Percentiles rank a stretch among this genome's conserved stretches.
These are phyloP conservation scores for Camponotus fellah DNA, from an alignment of 2,888 invertebrate genomes.

Conservation along the genomic window DNA sequence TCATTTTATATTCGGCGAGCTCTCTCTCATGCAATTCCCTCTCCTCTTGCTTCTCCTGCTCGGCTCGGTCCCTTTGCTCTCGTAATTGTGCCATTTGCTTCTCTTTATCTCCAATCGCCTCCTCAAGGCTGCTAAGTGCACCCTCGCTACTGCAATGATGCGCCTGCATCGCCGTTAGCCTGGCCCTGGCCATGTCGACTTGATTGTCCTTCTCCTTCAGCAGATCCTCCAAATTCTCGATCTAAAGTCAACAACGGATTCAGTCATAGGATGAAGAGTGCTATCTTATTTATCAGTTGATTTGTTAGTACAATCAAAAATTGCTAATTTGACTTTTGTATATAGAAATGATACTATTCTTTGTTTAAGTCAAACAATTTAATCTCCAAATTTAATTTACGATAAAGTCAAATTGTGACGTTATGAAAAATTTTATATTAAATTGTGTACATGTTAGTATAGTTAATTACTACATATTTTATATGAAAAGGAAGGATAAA, in stretches of 20 bases:
- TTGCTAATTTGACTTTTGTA: background rate
- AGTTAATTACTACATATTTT: background rate
- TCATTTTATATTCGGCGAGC: constrained; percentile 98
- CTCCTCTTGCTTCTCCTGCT: constrained; percentile 98
- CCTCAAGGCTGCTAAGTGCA: constrained; percentile 96
- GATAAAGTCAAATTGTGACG: background rate
- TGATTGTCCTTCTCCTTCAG: constrained; percentile 99
- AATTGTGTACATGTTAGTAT: background rate
- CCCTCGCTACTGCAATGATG: constrained; percentile 98
- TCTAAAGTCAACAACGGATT: constrained; percentile 87
- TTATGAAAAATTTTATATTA: background rate
- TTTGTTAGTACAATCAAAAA: constrained; percentile 7
- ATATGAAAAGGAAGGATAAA: background rate
- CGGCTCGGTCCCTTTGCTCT: constrained; percentile 97
- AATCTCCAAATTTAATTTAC: background rate
- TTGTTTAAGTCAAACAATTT: background rate
- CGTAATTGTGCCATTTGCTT: constrained; percentile 98
- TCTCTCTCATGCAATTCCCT: constrained; percentile 97
- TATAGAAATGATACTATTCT: background rate
- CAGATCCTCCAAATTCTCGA: constrained; percentile 98
- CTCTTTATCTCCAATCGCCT: constrained; percentile 98
- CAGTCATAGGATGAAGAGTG: background rate
- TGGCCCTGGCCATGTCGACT: constrained; percentile 97
- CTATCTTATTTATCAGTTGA: background rate
- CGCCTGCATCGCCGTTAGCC: constrained; percentile 96